phyloP scores from a whole-genome alignment of 2,113 vertebrate species.

The Daphoenositta chrysoptera region DNA sequence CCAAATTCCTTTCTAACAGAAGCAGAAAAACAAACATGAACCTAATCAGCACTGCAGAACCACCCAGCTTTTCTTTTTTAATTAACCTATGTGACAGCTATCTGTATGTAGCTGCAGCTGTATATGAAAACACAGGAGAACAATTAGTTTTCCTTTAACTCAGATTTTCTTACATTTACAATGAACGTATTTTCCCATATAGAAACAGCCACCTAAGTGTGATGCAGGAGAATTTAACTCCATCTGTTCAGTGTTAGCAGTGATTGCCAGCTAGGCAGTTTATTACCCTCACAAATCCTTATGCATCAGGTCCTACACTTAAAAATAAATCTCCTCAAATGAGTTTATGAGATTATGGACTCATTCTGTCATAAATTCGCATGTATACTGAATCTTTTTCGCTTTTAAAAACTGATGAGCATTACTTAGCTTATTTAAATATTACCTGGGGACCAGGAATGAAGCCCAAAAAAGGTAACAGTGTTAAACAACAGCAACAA shows the following conservation, averaged over 20 bases:
- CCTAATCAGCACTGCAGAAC: background rate
- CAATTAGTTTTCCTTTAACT: slow-evolving; percentile 8
- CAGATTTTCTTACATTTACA: background rate
- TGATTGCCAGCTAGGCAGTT: background rate
- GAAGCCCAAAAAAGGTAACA: background rate
- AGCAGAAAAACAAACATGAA: background rate
- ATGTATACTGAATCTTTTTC: background rate
- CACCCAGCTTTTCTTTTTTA: background rate
- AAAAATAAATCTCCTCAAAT: background rate
- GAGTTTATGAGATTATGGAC: slow-evolving; percentile 1
- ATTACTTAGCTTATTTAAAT: background rate
- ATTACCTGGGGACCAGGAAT: background rate
- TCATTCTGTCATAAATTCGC: background rate
- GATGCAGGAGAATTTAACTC: background rate
- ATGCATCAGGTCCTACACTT: background rate
- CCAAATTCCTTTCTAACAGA: background rate
- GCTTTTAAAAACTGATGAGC: background rate
- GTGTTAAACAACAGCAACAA: background rate
- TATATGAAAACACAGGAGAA: background rate
- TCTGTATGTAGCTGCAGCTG: background rate
- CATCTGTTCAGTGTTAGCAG: background rate
- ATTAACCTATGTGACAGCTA: background rate
- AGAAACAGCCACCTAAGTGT: background rate
- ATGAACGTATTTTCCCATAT: background rate
- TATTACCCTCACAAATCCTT: background rate